Percentiles rank a stretch among this genome's conserved stretches.
These are phyloP conservation scores for Saccopteryx leptura DNA, from an alignment of 2,113 vertebrate genomes.

Conservation along the genomic window DNA sequence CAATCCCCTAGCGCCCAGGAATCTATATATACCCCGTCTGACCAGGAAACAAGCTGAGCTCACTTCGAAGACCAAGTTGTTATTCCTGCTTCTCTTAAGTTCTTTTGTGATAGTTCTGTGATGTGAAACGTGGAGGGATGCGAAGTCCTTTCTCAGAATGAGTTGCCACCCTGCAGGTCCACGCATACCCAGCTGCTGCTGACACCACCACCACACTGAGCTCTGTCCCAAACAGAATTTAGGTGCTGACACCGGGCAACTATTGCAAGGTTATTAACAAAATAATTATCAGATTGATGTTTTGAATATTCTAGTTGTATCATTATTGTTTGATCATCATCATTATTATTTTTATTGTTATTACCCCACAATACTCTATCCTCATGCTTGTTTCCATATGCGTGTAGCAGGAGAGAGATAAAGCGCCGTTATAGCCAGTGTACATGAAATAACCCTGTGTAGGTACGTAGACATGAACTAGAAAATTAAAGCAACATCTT, in stretches of 20 bases:
- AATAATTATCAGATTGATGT: background rate
- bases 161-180: background rate
- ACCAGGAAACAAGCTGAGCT: background rate
- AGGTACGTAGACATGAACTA: background rate
- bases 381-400: background rate
- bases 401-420: background rate
- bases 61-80: background rate
- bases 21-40: background rate
- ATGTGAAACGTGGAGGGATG: background rate
- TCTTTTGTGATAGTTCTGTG: background rate
- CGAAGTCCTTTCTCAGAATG: background rate
- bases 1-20: background rate
- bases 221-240: background rate
- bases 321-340: background rate
- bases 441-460: background rate
- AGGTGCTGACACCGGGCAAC: background rate
- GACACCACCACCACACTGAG: background rate
- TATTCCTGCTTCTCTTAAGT: background rate
- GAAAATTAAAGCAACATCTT: background rate
- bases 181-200: background rate
- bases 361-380: background rate
- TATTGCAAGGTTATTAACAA: slow-evolving; percentile 6
- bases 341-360: background rate
- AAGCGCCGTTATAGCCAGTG: background rate
- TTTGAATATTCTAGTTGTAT: background rate